Base-by-base conservation (phyloP, 2,888 invertebrate species). In the Drosophila bunnanda region DNA sequence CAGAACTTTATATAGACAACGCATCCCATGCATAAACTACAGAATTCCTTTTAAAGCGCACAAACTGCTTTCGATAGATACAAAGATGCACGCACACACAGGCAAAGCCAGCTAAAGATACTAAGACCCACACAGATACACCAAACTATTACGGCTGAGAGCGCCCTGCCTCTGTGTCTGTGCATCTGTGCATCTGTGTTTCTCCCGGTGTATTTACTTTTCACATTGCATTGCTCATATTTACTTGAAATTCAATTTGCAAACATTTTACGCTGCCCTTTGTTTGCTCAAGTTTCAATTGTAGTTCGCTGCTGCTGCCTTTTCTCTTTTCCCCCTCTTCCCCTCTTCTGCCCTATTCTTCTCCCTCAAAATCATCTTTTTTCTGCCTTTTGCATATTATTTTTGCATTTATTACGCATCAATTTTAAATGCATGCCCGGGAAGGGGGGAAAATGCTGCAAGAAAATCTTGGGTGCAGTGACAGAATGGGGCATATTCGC, bases 21-120 rank as follows among this genome's bases (percentile, higher is more conserved):
- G 76, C 72, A 73, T 59, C 50, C 78, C 83, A 86, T 86, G 84
- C 89, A 84, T 86, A 88, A 84, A 88, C 87, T 88, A 84, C 89
- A 86, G 77, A 88, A 88, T 85, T 85, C 85, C 85, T 85, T 85
- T 88, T 77, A 89, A 85, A 89, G 85, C 85, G 89, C 78, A 77
- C 46, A 88, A 85, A 89, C 67, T 89, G 83, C 88, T 85, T 82
- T 78, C 88, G 73, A 89, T 89, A 85, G 85, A 85, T 89, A 85
- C 85, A 85, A 68, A 78, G 66, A 71, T 64, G 60, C 55, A 41
- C 61, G 66, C 67, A 59, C 55, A 52, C 39, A 46, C 17, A 22
- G 50, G 48, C 38, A n/a, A 15, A 20, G n/a, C 13, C 17, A n/a
- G 58, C n/a, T n/a, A n/a, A 61, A 64, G 44, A 59, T 32, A 59